Percentiles rank a stretch among this genome's conserved stretches.
phyloP scores from a whole-genome alignment of 1,140 invertebrate genomes.

The Leptinotarsa undecemlineata region DNA sequence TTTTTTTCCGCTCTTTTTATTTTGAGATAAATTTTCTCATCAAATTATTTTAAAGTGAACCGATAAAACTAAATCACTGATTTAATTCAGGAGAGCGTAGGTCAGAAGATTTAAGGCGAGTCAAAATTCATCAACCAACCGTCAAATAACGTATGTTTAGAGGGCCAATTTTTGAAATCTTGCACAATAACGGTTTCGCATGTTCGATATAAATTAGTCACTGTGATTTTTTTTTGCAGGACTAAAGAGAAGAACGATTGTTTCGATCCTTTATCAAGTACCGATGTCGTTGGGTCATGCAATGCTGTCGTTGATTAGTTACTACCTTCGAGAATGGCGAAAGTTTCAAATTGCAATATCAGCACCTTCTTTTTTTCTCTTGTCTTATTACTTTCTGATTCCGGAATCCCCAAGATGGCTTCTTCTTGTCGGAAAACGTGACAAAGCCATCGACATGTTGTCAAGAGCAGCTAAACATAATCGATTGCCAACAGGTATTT shows the following conservation, averaged over 20 bases:
- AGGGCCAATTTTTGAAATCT: too few species aligned
- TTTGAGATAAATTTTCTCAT: too few species aligned
- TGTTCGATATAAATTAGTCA: too few species aligned
- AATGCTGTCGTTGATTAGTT: conserved; percentile 62
- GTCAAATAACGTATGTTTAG: too few species aligned
- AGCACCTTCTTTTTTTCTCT: conserved; percentile 68
- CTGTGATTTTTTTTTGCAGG: too few species aligned
- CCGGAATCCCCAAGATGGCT: conserved; percentile 84
- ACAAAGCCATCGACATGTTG: conserved; percentile 69
- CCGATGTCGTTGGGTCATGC: conserved; percentile 69
- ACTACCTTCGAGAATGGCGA: conserved; percentile 70
- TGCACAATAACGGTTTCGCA: too few species aligned
- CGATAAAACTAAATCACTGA: too few species aligned
- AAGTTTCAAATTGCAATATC: conserved; percentile 74
- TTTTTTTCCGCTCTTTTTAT: too few species aligned
- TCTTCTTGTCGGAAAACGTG: conserved; percentile 66
- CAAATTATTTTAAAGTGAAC: too few species aligned
- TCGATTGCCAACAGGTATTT: conserved; percentile 57
- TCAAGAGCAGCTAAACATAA: conserved; percentile 66
- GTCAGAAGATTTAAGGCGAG: too few species aligned
- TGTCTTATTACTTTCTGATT: conserved; percentile 74
- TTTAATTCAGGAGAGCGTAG: too few species aligned
- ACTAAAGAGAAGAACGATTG: conserved; percentile 62
- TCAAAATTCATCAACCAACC: too few species aligned
- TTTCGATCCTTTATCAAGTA: conserved; percentile 71